Evolutionary conservation across 2,888 invertebrate genomes (phyloP), one percentile per base, ranked within the genome.

Genomic region (Sialis fuliginosa): DNA sequence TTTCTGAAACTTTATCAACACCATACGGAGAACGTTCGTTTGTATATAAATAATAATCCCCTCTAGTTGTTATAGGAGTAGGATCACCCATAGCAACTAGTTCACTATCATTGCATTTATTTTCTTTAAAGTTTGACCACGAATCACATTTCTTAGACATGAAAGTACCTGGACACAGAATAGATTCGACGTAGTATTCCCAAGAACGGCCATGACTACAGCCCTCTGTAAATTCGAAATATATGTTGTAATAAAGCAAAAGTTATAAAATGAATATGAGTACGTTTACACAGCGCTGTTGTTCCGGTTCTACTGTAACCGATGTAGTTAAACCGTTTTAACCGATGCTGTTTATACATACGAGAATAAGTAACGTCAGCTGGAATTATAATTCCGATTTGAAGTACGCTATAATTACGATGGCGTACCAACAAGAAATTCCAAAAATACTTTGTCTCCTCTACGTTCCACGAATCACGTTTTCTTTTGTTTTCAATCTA

Each of bases 171-270:
- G 64, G 59, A 2, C 68, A 61, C n/a, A 64, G 61, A 42, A 83
- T 74, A 4, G 83, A 83, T 57, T 81, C 79, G 0, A 67, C 69
- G 59, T 76, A 82, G 54, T 70, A 79, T 51, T 68, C 60, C 56
- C 72, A 70, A 1, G 81, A 70, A 47, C 79, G 70, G 0, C 73
- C 73, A 59, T 84, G 84, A 57, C 82, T 83, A 62, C 83, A 83
- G 5, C 70, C 72, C 55, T 77, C 82, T 70, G 63, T 44, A 65
- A 65, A 55, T 50, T 12, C 22, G 22, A 22, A 53, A 41, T 34
- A 39, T 4, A 42, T 37, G 37, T 35, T 30, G 39, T 7, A 42
- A 37, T 22, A 49, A 46, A 46, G 48, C 31, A 42, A 50, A 43
- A 45, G 22, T 22, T 22, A 22, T 22, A 22, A 22, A 22, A 22